A percentile compares a stretch with the other conserved stretches of the same genome.
phyloP scores from a whole-genome alignment of 2,113 vertebrate species.

The Larimichthys polyactis region DNA sequence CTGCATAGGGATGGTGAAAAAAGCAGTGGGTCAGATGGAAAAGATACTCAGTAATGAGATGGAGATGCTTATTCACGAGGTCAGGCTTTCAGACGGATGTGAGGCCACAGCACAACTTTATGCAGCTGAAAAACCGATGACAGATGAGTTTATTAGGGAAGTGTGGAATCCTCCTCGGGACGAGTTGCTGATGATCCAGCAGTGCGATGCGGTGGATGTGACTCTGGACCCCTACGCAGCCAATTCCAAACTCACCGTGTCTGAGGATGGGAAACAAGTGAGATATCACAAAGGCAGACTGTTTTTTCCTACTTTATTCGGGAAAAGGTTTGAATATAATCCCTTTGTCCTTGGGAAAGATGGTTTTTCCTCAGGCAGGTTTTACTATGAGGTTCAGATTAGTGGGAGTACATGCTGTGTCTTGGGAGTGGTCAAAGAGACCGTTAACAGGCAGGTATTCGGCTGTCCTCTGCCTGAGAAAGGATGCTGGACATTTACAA shows the following conservation, averaged over 20 bases:
- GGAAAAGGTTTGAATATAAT: background rate
- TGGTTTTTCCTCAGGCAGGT: slow-evolving; percentile 54
- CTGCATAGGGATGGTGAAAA: slow-evolving; percentile 18
- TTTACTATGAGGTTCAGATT: slow-evolving; percentile 62
- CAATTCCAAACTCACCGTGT: background rate
- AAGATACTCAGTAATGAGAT: slow-evolving; percentile 28
- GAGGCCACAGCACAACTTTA: background rate
- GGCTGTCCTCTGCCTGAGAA: rapidly evolving
- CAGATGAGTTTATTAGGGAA: slow-evolving; percentile 1
- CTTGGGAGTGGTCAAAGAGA: slow-evolving; percentile 56
- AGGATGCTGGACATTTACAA: background rate
- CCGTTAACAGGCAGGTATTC: background rate
- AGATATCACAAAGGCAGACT: rapidly evolving
- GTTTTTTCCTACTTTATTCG: rapidly evolving
- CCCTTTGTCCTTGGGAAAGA: slow-evolving; percentile 13
- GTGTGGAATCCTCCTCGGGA: slow-evolving; percentile 32
- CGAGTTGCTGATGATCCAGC: slow-evolving; percentile 62
- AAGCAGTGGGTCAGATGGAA: slow-evolving; percentile 22
- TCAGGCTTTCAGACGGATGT: slow-evolving; percentile 11
- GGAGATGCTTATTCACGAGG: slow-evolving; percentile 12
- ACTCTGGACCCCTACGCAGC: slow-evolving; percentile 31
- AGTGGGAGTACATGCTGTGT: background rate
- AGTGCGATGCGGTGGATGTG: slow-evolving; percentile 32
- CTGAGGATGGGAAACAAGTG: slow-evolving; percentile 31
- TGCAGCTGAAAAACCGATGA: background rate